Conservation (phyloP, 2,888 invertebrate genomes). For the Andrena chrysosceles region DNA sequence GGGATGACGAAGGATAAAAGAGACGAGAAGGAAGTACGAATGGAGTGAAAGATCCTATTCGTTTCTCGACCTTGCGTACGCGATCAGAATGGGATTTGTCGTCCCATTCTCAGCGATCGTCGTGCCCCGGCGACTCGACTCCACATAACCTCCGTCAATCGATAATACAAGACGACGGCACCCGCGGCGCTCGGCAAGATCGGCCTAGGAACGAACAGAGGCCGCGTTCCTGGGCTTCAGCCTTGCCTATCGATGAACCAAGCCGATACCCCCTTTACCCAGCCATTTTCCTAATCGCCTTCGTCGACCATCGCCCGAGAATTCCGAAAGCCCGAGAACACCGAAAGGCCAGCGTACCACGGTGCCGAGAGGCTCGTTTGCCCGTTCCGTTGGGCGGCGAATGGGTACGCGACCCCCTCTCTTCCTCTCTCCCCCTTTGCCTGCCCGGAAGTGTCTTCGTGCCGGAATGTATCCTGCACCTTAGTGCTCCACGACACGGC, state of each 20-base stretch:
- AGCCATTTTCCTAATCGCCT: not conserved
- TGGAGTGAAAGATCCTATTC: slow-evolving; percentile 33
- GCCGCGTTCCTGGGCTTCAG: slow-evolving; percentile 48
- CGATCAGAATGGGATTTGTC: slow-evolving; percentile 39
- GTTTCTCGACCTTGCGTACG: not conserved
- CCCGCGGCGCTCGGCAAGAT: slow-evolving; percentile 71
- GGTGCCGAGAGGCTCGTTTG: not conserved
- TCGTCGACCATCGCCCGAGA: not conserved
- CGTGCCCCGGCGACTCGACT: slow-evolving; percentile 70
- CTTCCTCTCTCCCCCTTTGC: not conserved
- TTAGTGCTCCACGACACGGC: slow-evolving; percentile 40
- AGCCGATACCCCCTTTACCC: not conserved
- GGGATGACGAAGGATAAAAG: slow-evolving; percentile 44
- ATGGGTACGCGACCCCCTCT: not conserved
- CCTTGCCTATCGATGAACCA: slow-evolving; percentile 22
- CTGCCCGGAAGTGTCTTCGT: slow-evolving; percentile 11
- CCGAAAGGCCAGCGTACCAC: not conserved
- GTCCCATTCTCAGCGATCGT: slow-evolving; percentile 46
- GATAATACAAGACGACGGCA: slow-evolving; percentile 75
- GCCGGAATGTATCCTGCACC: slow-evolving; percentile 35
- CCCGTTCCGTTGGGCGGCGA: slow-evolving; percentile 29
- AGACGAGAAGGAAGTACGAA: slow-evolving; percentile 45
- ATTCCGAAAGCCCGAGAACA: too few species aligned
- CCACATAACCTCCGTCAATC: slow-evolving; percentile 74
- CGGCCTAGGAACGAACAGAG: slow-evolving; percentile 65